Evolutionary conservation across 1,140 invertebrate genomes (phyloP).

Genomic region (Dendroctonus valens): DNA sequence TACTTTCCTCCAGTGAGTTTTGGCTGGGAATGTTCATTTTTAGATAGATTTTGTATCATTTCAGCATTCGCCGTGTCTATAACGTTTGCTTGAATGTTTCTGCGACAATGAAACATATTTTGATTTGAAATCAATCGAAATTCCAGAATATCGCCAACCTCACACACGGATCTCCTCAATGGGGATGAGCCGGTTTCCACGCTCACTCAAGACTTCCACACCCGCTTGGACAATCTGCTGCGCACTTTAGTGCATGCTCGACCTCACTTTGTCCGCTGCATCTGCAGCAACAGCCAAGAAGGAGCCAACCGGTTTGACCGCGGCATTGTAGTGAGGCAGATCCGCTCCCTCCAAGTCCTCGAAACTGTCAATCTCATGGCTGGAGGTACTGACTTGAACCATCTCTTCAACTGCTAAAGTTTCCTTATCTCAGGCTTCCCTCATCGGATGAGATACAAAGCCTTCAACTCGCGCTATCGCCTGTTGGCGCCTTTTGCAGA

Average conservation of each 20-base stretch:
- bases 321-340: constrained; percentile 77
- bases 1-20: too few species aligned
- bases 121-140: background rate
- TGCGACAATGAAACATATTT: background rate
- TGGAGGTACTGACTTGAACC: constrained; percentile 51
- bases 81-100: too few species aligned
- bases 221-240: constrained; percentile 85
- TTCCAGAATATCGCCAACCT: constrained; percentile 83
- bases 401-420: background rate
- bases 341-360: constrained; percentile 86
- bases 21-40: too few species aligned
- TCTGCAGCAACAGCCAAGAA: constrained; percentile 81
- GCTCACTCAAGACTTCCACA: constrained; percentile 93
- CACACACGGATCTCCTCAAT: constrained; percentile 82
- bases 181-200: constrained; percentile 87
- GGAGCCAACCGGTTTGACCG: constrained; percentile 77
- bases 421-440: constrained; percentile 65
- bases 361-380: constrained; percentile 96
- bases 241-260: constrained; percentile 88
- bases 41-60: too few species aligned
- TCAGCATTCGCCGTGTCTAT: too few species aligned
- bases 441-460: constrained; percentile 92
- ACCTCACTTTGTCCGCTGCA: constrained; percentile 91
- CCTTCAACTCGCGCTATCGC: constrained; percentile 85
- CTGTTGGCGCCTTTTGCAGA: constrained; percentile 76